These are phyloP conservation scores for Tinamus guttatus DNA, from an alignment of 2,113 vertebrate species.

Conservation along the genomic window DNA sequence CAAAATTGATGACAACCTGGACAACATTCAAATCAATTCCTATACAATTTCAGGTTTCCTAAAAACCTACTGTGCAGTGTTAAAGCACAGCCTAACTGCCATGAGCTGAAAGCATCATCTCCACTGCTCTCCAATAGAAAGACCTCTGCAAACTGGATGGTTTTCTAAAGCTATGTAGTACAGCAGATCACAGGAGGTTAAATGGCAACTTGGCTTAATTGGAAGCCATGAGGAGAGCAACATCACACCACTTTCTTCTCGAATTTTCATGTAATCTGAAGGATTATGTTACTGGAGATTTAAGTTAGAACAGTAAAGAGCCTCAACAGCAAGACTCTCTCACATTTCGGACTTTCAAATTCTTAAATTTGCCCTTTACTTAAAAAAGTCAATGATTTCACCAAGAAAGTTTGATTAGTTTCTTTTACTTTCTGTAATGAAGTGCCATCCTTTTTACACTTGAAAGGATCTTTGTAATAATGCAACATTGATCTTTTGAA, in stretches of 20 bases:
- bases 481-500: constrained; percentile 89
- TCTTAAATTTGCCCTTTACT: constrained; percentile 88
- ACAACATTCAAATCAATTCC: background rate
- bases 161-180: background rate
- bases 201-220: constrained; percentile 8
- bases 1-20: background rate
- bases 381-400: constrained; percentile 89
- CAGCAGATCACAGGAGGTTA: background rate
- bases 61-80: background rate
- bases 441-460: constrained; percentile 90
- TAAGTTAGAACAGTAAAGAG: constrained; percentile 53
- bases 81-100: background rate
- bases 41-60: background rate
- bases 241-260: constrained; percentile 40
- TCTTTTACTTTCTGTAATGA: constrained; percentile 91
- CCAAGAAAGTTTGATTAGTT: constrained; percentile 90
- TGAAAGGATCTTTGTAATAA: constrained; percentile 91
- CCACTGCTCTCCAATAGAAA: background rate
- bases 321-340: constrained; percentile 59
- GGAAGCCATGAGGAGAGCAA: constrained; percentile 28
- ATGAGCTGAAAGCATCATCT: background rate
- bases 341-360: constrained; percentile 82
- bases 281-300: constrained; percentile 28
- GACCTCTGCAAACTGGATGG: background rate
- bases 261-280: constrained; percentile 42